Conservation (phyloP, 1,140 invertebrate species). For the Mizuhopecten yessoensis region DNA sequence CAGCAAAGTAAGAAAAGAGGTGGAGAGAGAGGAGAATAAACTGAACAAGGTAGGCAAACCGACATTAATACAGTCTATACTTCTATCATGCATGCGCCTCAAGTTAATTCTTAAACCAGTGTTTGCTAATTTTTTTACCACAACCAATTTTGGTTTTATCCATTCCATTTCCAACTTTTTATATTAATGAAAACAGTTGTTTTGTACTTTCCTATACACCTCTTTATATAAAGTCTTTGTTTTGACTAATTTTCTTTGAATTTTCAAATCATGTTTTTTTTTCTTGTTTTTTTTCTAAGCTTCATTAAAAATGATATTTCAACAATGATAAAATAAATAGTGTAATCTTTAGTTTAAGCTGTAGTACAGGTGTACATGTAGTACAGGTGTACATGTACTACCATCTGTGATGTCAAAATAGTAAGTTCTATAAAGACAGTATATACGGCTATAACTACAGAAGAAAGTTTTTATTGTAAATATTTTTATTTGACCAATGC, state of each 20-base stretch:
- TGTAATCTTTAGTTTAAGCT: too few species aligned
- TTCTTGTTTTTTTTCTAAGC: neutral
- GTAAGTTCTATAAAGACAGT: too few species aligned
- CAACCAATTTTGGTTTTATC: neutral
- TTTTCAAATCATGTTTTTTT: neutral
- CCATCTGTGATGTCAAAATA: too few species aligned
- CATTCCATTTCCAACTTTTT: neutral
- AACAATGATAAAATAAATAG: too few species aligned
- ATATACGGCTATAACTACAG: too few species aligned
- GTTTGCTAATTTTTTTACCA: neutral
- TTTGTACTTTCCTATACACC: neutral
- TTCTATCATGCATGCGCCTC: neutral
- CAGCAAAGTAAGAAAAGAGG: conserved; percentile 76
- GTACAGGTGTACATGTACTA: too few species aligned
- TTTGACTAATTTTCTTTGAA: neutral
- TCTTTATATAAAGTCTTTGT: neutral
- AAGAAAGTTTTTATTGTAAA: too few species aligned
- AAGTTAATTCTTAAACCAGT: neutral
- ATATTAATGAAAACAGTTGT: conserved; percentile 63
- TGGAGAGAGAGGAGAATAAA: conserved; percentile 77
- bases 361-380: too few species aligned
- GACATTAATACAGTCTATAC: neutral
- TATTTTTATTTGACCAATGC: too few species aligned
- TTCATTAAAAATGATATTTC: neutral
- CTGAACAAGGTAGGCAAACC: conserved; percentile 71